Conservation (phyloP, 2,888 invertebrate genomes). For the Coecobrya sp. region DNA sequence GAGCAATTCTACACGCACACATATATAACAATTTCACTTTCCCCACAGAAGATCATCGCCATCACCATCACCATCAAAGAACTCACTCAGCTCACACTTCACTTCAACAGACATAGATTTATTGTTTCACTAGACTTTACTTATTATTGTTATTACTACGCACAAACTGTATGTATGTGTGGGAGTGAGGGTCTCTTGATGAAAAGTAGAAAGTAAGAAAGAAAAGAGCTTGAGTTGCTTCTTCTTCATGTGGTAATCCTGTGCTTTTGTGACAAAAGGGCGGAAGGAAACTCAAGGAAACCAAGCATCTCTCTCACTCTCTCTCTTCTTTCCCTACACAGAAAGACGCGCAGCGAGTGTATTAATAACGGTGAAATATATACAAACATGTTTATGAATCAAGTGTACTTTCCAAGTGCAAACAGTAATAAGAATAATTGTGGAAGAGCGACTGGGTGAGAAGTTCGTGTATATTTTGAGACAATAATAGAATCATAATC, state of each 20-base stretch:
- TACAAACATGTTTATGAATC: slow-evolving; percentile 37
- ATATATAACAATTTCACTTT: slow-evolving; percentile 3
- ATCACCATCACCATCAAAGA: slow-evolving; percentile 40
- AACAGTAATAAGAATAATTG: slow-evolving; percentile 22
- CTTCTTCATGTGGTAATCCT: slow-evolving; percentile 49
- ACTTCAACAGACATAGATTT: slow-evolving; percentile 59
- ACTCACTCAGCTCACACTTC: slow-evolving; percentile 48
- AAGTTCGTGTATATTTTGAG: slow-evolving; percentile 30
- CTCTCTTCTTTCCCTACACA: too few species aligned
- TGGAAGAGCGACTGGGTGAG: neutral
- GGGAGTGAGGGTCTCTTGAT: slow-evolving; percentile 30
- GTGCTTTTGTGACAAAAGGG: slow-evolving; percentile 62
- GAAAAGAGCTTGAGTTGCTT: neutral
- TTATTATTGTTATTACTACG: slow-evolving; percentile 59
- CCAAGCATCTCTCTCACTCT: slow-evolving; percentile 2
- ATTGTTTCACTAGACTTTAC: slow-evolving; percentile 55
- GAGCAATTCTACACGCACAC: neutral
- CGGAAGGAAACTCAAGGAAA: slow-evolving; percentile 67
- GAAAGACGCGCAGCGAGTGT: neutral
- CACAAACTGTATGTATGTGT: neutral
- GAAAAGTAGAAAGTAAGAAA: slow-evolving; percentile 27
- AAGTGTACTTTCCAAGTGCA: neutral
- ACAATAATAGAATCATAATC: slow-evolving; percentile 63
- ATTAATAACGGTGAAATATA: slow-evolving; percentile 31
- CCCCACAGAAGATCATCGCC: slow-evolving; percentile 22